Conservation (phyloP, 1,140 invertebrate genomes). For the Dendroctonus valens region DNA sequence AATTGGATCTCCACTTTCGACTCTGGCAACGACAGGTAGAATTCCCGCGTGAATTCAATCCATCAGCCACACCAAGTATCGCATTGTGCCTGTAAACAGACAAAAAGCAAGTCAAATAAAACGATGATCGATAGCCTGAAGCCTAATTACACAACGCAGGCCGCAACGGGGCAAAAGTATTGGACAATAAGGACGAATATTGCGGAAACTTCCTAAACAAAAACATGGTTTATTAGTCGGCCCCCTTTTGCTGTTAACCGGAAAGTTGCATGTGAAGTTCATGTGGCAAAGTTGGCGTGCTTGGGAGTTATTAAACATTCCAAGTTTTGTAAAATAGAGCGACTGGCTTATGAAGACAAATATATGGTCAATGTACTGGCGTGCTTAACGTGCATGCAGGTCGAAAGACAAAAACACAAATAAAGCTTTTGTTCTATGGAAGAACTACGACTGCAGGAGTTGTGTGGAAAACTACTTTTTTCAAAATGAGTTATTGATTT, state of each 20-base stretch:
- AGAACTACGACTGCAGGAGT: too few relatives aligned
- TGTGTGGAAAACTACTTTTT: too few relatives aligned
- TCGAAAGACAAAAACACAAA: too few relatives aligned
- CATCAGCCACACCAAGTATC: too few relatives aligned
- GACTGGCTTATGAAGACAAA: slow-evolving; percentile 2
- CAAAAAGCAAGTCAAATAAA: slow-evolving; percentile 1
- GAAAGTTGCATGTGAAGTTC: slow-evolving; percentile 6
- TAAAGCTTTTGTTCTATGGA: too few relatives aligned
- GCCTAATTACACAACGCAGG: not conserved
- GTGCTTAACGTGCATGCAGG: too few relatives aligned
- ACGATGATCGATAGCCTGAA: slow-evolving; percentile 11
- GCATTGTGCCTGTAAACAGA: not conserved
- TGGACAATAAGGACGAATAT: not conserved
- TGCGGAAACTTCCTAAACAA: not conserved
- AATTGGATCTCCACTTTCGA: too few relatives aligned
- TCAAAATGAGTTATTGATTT: too few relatives aligned
- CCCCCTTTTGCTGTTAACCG: not conserved
- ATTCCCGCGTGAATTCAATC: too few relatives aligned
- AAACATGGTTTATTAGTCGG: too few relatives aligned
- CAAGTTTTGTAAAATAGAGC: slow-evolving; percentile 2
- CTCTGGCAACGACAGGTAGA: too few relatives aligned
- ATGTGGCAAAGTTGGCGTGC: slow-evolving; percentile 5
- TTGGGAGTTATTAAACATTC: slow-evolving; percentile 4
- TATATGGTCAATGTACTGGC: slow-evolving; percentile 1
- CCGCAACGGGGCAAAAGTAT: not conserved